A percentile compares a stretch with the other conserved stretches of the same genome.
Evolutionary conservation across 2,888 invertebrate genomes (phyloP).

Genomic region (Chloromyia formosa): DNA sequence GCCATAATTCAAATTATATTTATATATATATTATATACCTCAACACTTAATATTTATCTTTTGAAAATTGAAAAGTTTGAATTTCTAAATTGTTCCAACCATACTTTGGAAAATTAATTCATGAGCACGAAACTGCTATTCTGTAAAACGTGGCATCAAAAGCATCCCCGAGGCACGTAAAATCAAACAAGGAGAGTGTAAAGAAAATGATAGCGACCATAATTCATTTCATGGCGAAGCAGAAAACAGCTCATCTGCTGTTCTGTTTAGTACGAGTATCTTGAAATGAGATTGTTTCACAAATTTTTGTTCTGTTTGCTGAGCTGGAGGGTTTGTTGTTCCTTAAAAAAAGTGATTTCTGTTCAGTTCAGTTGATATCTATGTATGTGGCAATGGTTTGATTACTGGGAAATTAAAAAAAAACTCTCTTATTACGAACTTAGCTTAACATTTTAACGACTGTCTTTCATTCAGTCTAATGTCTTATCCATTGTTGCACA

Average conservation of each 20-base stretch:
- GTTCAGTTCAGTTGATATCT: no score
- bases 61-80: conserved; percentile 37
- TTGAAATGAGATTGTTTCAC: conserved; percentile 1
- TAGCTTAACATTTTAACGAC: no score
- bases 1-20: conserved; percentile 1
- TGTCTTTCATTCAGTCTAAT: no score
- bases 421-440: no score
- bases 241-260: background rate
- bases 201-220: conserved; percentile 25
- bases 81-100: conserved; percentile 37
- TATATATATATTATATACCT: no score
- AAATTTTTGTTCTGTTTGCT: background rate
- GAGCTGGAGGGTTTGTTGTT: no score
- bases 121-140: conserved; percentile 33
- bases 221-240: conserved; percentile 32
- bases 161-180: conserved; percentile 35
- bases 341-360: no score
- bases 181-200: conserved; percentile 23
- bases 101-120: conserved; percentile 28
- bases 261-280: background rate
- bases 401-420: no score
- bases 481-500: no score
- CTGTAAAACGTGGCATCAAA: conserved; percentile 7
- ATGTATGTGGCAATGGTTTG: no score
- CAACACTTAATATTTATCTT: conserved; percentile 34